phyloP scores from a whole-genome alignment of 1,140 invertebrate genomes.

The Pissodes strobi region DNA sequence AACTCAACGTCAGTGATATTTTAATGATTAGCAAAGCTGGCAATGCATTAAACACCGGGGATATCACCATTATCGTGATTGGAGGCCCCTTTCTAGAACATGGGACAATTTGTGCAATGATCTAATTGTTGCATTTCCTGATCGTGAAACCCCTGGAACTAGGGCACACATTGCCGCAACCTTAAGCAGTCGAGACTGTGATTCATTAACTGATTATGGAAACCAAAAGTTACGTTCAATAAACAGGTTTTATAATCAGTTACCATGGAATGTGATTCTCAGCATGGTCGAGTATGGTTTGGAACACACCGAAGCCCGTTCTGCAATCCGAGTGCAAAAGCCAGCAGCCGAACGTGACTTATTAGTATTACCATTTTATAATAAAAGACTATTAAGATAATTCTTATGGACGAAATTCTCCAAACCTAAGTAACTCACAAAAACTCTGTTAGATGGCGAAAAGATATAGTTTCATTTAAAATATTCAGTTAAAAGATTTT shows the following conservation, averaged over 20 bases:
- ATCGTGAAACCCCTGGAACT: slow-evolving; percentile 30
- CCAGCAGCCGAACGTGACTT: too few relatives aligned
- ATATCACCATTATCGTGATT: slow-evolving; percentile 31
- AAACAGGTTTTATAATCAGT: slow-evolving; percentile 13
- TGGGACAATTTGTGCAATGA: slow-evolving; percentile 23
- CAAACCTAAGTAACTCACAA: too few relatives aligned
- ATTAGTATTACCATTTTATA: too few relatives aligned
- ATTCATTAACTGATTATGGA: slow-evolving; percentile 27
- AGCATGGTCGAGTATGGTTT: slow-evolving; percentile 18
- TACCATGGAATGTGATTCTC: slow-evolving; percentile 16
- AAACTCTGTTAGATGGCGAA: too few relatives aligned
- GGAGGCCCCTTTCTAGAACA: slow-evolving; percentile 30
- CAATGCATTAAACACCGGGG: slow-evolving; percentile 30
- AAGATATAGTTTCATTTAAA: too few relatives aligned
- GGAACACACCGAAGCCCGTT: slow-evolving; percentile 14
- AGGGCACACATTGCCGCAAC: slow-evolving; percentile 16
- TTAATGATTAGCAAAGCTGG: slow-evolving; percentile 33
- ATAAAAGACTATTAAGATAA: too few relatives aligned
- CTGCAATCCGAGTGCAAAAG: slow-evolving; percentile 3
- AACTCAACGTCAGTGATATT: slow-evolving; percentile 25
- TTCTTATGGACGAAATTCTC: too few relatives aligned
- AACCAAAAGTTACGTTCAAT: slow-evolving; percentile 26
- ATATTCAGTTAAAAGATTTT: too few relatives aligned
- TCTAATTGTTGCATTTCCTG: slow-evolving; percentile 34
- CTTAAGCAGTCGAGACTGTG: too few relatives aligned